These are phyloP conservation scores for Elysia crispata DNA, from an alignment of 2,888 invertebrate species.

Conservation along the genomic window DNA sequence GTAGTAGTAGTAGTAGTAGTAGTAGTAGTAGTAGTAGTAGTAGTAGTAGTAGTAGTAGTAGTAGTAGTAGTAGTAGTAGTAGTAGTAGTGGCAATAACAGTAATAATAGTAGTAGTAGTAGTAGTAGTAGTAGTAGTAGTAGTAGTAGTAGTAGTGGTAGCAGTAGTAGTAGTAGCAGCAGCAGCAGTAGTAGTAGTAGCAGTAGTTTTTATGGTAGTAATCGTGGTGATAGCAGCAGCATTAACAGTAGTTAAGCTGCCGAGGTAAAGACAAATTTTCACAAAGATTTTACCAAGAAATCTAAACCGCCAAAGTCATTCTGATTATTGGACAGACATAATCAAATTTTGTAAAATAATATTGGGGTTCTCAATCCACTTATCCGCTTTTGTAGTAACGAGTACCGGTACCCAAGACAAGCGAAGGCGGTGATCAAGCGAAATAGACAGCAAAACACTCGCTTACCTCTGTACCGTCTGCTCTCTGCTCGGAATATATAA, in stretches of 20 bases:
- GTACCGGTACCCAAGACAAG: too few relatives aligned
- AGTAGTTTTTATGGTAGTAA: neutral
- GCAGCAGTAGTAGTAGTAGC: neutral
- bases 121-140: neutral
- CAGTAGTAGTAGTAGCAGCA: neutral
- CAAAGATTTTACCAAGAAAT: neutral
- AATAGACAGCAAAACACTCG: too few relatives aligned
- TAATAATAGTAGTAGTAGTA: neutral
- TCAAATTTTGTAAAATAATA: too few relatives aligned
- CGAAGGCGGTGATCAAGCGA: too few relatives aligned
- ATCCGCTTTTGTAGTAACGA: too few relatives aligned
- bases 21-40: neutral
- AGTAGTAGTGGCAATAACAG: neutral
- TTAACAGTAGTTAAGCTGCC: neutral
- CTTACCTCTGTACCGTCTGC: too few relatives aligned
- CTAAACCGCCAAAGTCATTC: neutral
- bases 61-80: neutral
- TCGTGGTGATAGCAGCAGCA: neutral
- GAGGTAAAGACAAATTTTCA: neutral
- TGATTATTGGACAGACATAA: too few relatives aligned
- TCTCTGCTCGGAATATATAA: too few relatives aligned
- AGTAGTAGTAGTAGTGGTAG: neutral
- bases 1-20: neutral
- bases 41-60: neutral
- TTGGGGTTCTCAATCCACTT: too few relatives aligned